Evolutionary conservation across 92 coral and sea anemone genomes (phyloP).

Genomic region (Siderastrea siderea): DNA sequence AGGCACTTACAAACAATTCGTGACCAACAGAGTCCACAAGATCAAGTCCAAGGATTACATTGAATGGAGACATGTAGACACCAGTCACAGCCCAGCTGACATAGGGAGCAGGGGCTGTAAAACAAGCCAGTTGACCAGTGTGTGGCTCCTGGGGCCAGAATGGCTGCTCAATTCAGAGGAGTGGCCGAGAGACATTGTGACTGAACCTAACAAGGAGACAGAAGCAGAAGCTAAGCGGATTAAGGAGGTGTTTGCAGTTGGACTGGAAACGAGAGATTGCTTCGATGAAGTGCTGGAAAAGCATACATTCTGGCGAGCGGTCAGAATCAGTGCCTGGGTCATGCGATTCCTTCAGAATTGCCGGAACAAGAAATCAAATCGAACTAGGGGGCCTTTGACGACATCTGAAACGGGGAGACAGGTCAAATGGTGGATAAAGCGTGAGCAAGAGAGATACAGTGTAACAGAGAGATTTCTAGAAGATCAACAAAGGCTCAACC

Average conservation of each 20-base stretch:
- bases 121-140: constrained; percentile 12
- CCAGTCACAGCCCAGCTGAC: constrained; percentile 36
- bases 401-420: constrained; percentile 40
- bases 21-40: constrained; percentile 40
- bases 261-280: no score
- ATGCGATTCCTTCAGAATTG: constrained; percentile 42
- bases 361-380: constrained; percentile 11
- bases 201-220: no score
- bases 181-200: no score
- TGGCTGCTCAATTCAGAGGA: no score
- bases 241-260: no score
- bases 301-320: constrained; percentile 42
- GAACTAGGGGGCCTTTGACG: constrained; percentile 33
- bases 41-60: constrained; percentile 30
- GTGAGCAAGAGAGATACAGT: constrained; percentile 19
- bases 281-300: no score
- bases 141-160: constrained; percentile 62
- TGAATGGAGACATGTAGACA: constrained; percentile 45
- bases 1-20: constrained; percentile 37
- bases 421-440: constrained; percentile 24
- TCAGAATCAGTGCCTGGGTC: constrained; percentile 52
- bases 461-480: constrained; percentile 23
- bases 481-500: constrained; percentile 26
- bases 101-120: constrained; percentile 46
- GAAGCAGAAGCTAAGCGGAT: no score